These are phyloP conservation scores for Thymelicus sylvestris DNA, from an alignment of 2,888 invertebrate species.

Conservation along the genomic window DNA sequence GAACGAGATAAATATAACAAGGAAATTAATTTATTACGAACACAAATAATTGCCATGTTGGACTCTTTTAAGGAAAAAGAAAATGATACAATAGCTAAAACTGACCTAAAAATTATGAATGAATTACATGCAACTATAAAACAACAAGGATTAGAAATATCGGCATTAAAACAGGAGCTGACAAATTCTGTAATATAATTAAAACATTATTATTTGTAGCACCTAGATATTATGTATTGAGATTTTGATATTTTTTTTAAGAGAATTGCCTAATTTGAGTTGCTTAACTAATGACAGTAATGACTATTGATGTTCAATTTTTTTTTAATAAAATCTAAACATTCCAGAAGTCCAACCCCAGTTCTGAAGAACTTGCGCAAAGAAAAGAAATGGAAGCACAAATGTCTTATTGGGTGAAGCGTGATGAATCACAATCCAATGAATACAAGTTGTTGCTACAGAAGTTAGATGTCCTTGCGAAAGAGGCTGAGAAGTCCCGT, in stretches of 20 bases:
- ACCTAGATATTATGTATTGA: no score
- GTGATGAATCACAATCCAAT: conserved; percentile 67
- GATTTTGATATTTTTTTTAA: no score
- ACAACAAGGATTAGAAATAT: conserved; percentile 82
- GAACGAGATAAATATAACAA: conserved; percentile 82
- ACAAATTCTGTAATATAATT: conserved; percentile 61
- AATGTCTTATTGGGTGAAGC: conserved; percentile 65
- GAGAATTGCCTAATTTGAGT: no score
- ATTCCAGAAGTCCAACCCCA: conserved; percentile 59
- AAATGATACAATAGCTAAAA: conserved; percentile 47
- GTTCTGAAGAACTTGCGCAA: conserved; percentile 57
- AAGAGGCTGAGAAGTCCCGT: conserved; percentile 66
- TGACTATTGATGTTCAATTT: background rate
- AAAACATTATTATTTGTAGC: no score
- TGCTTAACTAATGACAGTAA: no score
- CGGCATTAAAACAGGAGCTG: conserved; percentile 74
- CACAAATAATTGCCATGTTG: conserved; percentile 71
- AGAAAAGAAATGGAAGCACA: conserved; percentile 66
- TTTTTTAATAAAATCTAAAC: background rate
- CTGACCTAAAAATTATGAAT: conserved; percentile 64
- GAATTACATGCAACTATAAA: conserved; percentile 73
- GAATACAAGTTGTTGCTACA: conserved; percentile 70
- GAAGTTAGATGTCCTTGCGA: conserved; percentile 67
- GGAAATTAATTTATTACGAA: conserved; percentile 74
- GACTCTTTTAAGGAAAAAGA: conserved; percentile 64